These are phyloP conservation scores for Jordanella pulchra DNA, from an alignment of 2,797 vertebrate species.

Conservation along the genomic window DNA sequence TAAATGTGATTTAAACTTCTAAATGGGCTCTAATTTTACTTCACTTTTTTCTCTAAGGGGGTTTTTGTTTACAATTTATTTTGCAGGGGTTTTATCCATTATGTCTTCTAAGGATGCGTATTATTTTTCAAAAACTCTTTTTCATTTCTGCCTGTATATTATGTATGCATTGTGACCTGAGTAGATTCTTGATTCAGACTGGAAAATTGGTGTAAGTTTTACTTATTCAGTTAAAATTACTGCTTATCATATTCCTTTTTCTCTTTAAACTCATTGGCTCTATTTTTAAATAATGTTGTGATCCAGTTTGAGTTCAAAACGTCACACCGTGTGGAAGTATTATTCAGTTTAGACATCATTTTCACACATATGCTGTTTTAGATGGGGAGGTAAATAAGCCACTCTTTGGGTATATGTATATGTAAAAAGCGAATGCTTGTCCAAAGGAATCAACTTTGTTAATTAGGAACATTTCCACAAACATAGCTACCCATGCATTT, in stretches of 20 bases:
- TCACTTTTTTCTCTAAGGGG: too few species aligned
- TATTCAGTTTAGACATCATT: not conserved
- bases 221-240: not conserved
- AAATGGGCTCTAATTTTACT: too few species aligned
- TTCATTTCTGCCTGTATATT: not conserved
- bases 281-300: not conserved
- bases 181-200: not conserved
- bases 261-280: not conserved
- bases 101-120: too few species aligned
- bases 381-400: not conserved
- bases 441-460: slow-evolving; percentile 55
- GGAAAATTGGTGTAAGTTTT: too few species aligned
- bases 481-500: slow-evolving; percentile 67
- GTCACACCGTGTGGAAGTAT: not conserved
- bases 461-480: slow-evolving; percentile 70
- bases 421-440: slow-evolving; percentile 42
- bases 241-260: not conserved
- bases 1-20: too few species aligned
- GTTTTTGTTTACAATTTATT: too few species aligned
- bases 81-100: too few species aligned
- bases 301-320: too few species aligned
- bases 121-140: not conserved
- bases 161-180: not conserved
- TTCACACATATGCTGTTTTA: not conserved
- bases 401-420: slow-evolving; percentile 19